Percentiles rank a stretch among this genome's conserved stretches.
Conservation (phyloP, 2,797 vertebrate genomes). For the Mus caroli region DNA sequence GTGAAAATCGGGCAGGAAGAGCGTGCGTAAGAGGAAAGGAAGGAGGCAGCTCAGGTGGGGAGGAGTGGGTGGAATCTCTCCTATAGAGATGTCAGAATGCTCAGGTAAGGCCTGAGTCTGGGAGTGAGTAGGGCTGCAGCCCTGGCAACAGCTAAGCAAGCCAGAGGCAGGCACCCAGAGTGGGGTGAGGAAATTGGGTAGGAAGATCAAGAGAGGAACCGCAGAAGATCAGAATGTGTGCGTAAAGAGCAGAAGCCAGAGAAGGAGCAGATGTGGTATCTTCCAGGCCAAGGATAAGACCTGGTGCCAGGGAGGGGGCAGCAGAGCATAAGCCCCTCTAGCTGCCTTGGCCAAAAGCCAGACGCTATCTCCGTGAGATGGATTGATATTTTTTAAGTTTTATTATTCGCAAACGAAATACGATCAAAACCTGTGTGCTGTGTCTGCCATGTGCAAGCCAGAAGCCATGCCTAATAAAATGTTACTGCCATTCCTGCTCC, state of each 20-base stretch:
- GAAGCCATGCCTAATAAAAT: not conserved
- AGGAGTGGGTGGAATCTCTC: accelerated
- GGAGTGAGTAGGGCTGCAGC: not conserved
- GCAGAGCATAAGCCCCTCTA: not conserved
- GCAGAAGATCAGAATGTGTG: not conserved
- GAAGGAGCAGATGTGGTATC: not conserved
- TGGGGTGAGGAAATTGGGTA: accelerated
- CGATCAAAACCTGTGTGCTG: not conserved
- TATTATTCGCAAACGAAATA: not conserved
- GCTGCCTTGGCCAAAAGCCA: not conserved
- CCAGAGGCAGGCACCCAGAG: accelerated
- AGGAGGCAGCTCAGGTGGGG: not conserved
- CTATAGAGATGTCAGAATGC: not conserved
- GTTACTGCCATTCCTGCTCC: not conserved
- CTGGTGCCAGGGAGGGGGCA: not conserved
- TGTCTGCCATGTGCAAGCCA: not conserved
- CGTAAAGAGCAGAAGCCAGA: accelerated
- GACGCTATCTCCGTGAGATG: not conserved
- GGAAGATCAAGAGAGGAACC: not conserved
- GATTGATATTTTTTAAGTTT: conserved; percentile 17
- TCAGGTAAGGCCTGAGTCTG: accelerated
- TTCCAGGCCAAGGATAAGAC: accelerated
- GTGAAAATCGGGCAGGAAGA: not conserved
- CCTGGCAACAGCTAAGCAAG: not conserved
- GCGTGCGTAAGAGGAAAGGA: not conserved